phyloP scores from a whole-genome alignment of 2,797 vertebrate species.

The Takifugu ocellatus region DNA sequence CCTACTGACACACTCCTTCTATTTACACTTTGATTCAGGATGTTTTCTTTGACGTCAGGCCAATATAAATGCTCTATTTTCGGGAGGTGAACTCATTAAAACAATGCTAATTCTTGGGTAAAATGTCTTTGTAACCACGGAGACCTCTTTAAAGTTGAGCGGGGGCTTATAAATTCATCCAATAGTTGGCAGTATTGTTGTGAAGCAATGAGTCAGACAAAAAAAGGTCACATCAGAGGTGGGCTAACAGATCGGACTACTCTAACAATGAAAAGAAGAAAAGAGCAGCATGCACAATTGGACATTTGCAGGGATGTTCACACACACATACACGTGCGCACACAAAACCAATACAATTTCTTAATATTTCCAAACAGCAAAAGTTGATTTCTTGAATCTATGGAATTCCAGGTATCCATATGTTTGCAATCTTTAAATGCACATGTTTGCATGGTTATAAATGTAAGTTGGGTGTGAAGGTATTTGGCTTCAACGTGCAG shows the following conservation, averaged over 20 bases:
- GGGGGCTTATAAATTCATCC: conserved; percentile 59
- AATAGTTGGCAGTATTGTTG: conserved; percentile 55
- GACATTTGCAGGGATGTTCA: conserved; percentile 22
- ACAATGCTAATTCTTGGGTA: conserved; percentile 60
- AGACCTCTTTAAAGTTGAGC: conserved; percentile 46
- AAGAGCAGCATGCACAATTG: conserved; percentile 20
- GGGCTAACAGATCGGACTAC: conserved; percentile 33
- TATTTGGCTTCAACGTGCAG: conserved; percentile 41
- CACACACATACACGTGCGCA: too few relatives aligned
- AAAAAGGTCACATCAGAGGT: conserved; percentile 53
- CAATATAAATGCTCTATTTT: conserved; percentile 48
- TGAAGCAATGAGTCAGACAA: conserved; percentile 36
- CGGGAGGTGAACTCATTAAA: conserved; percentile 45
- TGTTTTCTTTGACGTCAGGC: conserved; percentile 68
- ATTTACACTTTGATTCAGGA: conserved; percentile 44
- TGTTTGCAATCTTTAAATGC: too few relatives aligned
- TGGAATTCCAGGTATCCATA: too few relatives aligned
- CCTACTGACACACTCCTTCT: conserved; percentile 27
- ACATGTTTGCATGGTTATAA: too few relatives aligned
- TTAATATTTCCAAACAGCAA: too few relatives aligned
- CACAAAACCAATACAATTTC: too few relatives aligned
- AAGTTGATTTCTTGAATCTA: not conserved
- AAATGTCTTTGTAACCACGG: conserved; percentile 57
- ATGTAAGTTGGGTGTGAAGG: conserved; percentile 4
- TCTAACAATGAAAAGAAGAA: conserved; percentile 9